Evolutionary conservation across 2,888 invertebrate genomes (phyloP), one percentile per base, ranked within the genome.

Genomic region (Chrysomela aeneicollis): DNA sequence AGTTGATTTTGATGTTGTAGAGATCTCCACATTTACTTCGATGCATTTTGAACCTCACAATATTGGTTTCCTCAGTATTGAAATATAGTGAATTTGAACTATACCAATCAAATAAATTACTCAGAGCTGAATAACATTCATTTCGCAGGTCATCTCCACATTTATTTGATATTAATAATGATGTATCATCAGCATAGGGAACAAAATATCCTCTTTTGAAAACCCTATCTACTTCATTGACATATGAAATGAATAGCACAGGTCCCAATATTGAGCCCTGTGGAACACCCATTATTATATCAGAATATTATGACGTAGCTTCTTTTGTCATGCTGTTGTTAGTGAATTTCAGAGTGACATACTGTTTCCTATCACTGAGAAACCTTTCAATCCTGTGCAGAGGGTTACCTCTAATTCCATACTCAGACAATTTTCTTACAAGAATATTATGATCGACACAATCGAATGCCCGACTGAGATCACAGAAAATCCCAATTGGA

Each of bases 271-370:
- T 8, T 8, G 49, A 49, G 19, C 49, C 49, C 49, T 19, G 49
- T 18, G 49, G 49, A 18, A 49, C 49, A 49, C 49, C 49, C 42
- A 42, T 42, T 3, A 42, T 9, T 42, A 42, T 9, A 42, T 42
- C 42, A 17, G 42, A 42, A 42, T 9, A 42, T 42, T 42, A 2
- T 42, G 42, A 42, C 17, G 10, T 42, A 4, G 42, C 8, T 42
- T 42, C 42, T 42, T 15, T 42, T 9, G 8, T 9, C 42, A 5
- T 42, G 8, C 8, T 42, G 42, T 42, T 42, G 42, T 15, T 9
- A 42, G 42, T 42, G 42, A 42, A 42, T 5, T 17, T 42, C 4
- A 42, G 2, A 42, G 42, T 42, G 42, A 42, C 42, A 42, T 42
- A 42, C 4, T 42, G 42, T 42, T 42, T 42, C 8, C 42, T 42